Base-by-base conservation (phyloP, 2,113 vertebrate species). In the Chauna torquata region DNA sequence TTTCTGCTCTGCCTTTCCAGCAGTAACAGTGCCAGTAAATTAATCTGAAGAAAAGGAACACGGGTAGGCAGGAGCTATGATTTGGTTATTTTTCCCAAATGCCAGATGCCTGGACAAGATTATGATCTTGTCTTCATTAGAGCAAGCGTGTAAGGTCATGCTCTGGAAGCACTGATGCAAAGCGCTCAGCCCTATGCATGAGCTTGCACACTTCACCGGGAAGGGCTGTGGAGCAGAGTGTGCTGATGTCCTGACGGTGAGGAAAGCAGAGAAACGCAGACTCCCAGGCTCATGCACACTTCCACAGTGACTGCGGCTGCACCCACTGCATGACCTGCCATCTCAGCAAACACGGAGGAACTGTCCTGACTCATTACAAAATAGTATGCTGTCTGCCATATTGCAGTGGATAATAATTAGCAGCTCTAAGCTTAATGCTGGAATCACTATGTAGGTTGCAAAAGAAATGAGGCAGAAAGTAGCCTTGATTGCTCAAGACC, bases 101-200 rank as follows among this genome's bases (percentile, higher is more conserved):
- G 16, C 8, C 68, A 4, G 16, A 38, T 22, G 24, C 62, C 47
- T 20, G 2, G 54, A 6, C n/a, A 13, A 9, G 54, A 12, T 9
- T 2, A 5, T 6, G 12, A 9, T 38, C 66, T 40, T 30, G 30
- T 30, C 22, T 42, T 24, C 40, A 4, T 32, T 8, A 24, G 40
- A 3, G n/a, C 8, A n/a, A 42, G 12, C 1, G 1, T 4, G 36
- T 4, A 7, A 1, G 2, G 36, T 9, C 1, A 1, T 54, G 66
- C 58, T 27, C 66, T 14, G 58, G 58, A 9, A 47, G 23, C 28
- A 1, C 38, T 8, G 58, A 12, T 1, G 15, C 45, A 5, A 17
- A 36, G 69, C 34, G 2, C 58, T 22, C 4, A 5, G 15, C n/a
- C 40, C 0, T 3, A 3, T 1, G 5, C 34, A 2, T 1, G 49